A percentile compares a stretch with the other conserved stretches of the same genome.
These are phyloP conservation scores for Connochaetes taurinus DNA, from an alignment of 2,113 vertebrate species.

Conservation along the genomic window DNA sequence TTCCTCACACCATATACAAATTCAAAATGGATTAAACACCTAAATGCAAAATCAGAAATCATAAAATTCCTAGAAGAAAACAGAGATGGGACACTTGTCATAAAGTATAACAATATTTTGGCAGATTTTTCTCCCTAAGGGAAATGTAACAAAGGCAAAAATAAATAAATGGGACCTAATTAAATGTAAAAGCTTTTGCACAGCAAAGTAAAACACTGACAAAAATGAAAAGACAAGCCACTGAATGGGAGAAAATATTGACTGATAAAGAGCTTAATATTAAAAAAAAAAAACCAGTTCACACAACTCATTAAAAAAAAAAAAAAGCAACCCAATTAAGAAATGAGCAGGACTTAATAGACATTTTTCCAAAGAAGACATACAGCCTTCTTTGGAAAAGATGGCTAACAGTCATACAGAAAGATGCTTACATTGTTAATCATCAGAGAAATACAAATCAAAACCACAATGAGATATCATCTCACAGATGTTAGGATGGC, in stretches of 20 bases:
- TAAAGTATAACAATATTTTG: background rate
- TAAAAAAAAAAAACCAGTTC: background rate
- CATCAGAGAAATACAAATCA: background rate
- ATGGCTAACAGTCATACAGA: background rate
- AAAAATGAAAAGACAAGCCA: background rate
- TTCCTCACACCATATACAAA: background rate
- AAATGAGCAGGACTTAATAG: background rate
- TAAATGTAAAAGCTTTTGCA: background rate
- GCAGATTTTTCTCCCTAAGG: background rate
- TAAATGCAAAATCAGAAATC: background rate
- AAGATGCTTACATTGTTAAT: background rate
- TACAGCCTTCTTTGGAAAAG: background rate
- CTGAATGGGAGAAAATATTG: background rate
- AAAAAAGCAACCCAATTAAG: background rate
- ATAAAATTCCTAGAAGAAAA: background rate
- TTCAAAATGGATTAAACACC: background rate
- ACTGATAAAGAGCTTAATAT: background rate
- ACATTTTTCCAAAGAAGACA: background rate
- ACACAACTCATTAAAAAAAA: background rate
- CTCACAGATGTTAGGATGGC: background rate
- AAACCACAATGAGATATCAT: background rate
- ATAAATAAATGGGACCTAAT: background rate
- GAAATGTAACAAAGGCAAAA: background rate
- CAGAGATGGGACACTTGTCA: background rate
- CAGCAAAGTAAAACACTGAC: background rate